phyloP scores from a whole-genome alignment of 2,888 invertebrate species.

The Lapara coniferarum region DNA sequence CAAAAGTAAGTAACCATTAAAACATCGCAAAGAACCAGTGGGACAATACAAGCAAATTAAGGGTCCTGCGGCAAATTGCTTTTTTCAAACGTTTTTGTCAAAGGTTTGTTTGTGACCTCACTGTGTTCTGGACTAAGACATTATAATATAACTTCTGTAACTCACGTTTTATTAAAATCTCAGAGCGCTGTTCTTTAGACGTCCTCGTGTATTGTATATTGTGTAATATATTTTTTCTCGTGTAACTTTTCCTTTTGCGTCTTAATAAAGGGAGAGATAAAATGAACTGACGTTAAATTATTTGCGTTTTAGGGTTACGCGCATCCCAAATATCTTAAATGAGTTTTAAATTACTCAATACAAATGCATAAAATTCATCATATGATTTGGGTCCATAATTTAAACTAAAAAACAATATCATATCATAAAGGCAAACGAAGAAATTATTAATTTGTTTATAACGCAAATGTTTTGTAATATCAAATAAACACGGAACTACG shows the following conservation, averaged over 20 bases:
- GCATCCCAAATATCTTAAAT: too few relatives aligned
- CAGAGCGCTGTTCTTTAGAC: not conserved
- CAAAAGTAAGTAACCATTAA: constrained; percentile 30
- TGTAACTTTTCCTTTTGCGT: not conserved
- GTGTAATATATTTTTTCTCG: not conserved
- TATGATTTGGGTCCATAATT: too few relatives aligned
- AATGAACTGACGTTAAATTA: not conserved
- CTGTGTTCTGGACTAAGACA: not conserved
- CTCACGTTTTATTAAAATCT: constrained; percentile 18
- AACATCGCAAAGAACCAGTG: constrained; percentile 40
- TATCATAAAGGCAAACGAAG: too few relatives aligned
- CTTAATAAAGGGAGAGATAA: not conserved
- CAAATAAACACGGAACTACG: too few relatives aligned
- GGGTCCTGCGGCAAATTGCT: constrained; percentile 46
- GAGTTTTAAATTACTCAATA: too few relatives aligned
- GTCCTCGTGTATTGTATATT: not conserved
- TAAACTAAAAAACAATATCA: too few relatives aligned
- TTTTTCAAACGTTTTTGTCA: constrained; percentile 2
- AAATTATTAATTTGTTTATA: too few relatives aligned
- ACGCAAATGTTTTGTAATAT: too few relatives aligned
- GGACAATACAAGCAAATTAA: constrained; percentile 45
- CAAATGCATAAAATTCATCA: too few relatives aligned
- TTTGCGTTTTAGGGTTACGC: not conserved
- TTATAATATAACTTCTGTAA: not conserved
- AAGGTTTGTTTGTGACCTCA: not conserved